phyloP scores from a whole-genome alignment of 2,797 vertebrate genomes.

The Enteromius unitaeniatus region DNA sequence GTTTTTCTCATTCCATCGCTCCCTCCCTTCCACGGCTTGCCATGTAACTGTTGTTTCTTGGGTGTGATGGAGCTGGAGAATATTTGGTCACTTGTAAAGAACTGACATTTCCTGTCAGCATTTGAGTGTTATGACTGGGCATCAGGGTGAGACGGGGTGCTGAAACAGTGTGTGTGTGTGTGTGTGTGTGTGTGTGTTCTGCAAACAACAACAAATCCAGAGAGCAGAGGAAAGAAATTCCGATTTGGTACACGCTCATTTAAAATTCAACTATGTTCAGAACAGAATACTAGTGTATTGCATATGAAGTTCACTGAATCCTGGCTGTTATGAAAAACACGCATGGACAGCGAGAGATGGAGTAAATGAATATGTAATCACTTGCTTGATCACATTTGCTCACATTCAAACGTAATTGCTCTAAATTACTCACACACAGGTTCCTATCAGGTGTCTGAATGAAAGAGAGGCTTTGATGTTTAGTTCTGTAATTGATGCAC shows the following conservation, averaged over 20 bases:
- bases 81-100: slow-evolving; percentile 39
- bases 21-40: neutral
- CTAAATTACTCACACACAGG: neutral
- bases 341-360: neutral
- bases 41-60: slow-evolving; percentile 32
- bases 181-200: neutral
- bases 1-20: neutral
- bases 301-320: neutral
- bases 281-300: neutral
- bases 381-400: neutral
- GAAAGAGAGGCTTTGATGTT: neutral
- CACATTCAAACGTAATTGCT: neutral
- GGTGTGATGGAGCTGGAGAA: slow-evolving; percentile 26
- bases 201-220: slow-evolving; percentile 36
- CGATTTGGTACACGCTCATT: neutral
- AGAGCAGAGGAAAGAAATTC: slow-evolving; percentile 41
- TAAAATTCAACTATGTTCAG: slow-evolving; percentile 11
- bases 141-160: slow-evolving; percentile 35
- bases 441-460: neutral
- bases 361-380: neutral
- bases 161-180: slow-evolving; percentile 27
- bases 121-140: slow-evolving; percentile 42
- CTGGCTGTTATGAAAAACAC: neutral
- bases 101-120: slow-evolving; percentile 58
- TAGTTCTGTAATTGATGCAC: neutral